phyloP scores from a whole-genome alignment of 2,113 vertebrate species.

The Asarcornis scutulata region DNA sequence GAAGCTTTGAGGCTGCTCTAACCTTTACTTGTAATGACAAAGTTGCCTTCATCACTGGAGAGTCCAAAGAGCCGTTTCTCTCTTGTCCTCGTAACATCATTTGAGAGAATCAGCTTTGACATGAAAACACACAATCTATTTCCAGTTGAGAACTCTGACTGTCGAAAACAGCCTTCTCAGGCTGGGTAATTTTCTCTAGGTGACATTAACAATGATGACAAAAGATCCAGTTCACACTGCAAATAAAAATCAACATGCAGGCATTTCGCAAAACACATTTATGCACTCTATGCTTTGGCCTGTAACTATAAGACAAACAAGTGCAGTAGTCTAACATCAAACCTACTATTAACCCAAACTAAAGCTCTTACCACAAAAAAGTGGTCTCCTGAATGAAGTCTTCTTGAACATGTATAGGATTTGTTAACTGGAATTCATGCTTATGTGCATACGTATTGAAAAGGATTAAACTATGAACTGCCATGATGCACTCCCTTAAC shows the following conservation, averaged over 20 bases:
- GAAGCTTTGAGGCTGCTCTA: not conserved
- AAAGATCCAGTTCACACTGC: not conserved
- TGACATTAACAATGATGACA: not conserved
- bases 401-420: not conserved
- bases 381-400: not conserved
- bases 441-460: not conserved
- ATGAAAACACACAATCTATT: not conserved
- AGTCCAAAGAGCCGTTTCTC: not conserved
- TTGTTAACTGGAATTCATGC: not conserved
- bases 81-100: not conserved
- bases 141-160: not conserved
- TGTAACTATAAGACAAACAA: not conserved
- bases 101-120: not conserved
- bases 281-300: not conserved
- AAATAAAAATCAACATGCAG: not conserved
- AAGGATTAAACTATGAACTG: not conserved
- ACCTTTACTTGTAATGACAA: not conserved
- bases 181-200: not conserved
- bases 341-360: not conserved
- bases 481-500: not conserved
- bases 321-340: not conserved
- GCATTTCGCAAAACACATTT: not conserved
- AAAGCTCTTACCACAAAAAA: not conserved
- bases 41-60: not conserved
- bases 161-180: not conserved